Base-by-base conservation (phyloP, 2,888 invertebrate species). In the Muscina levida region DNA sequence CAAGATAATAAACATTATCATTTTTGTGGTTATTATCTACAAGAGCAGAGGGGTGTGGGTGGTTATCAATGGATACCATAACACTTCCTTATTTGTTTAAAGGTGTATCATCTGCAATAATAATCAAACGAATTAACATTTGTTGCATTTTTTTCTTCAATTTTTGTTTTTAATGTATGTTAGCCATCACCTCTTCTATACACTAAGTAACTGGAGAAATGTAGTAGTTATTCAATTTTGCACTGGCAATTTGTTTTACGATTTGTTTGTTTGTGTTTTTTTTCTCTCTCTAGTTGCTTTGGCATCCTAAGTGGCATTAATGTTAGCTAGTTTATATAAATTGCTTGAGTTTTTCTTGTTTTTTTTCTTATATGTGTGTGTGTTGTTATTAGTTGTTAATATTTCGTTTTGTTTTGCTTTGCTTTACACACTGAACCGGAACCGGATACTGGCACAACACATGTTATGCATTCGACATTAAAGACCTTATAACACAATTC, bases 11-110 rank as follows among this genome's bases (percentile, higher is more conserved):
- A 56, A 42, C 31, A 11, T n/a, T n/a, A 68, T 19, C 48, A 44
- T 31, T 56, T 46, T 73, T 26, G 31, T 70, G 5, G 68, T 24
- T n/a, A n/a, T n/a, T n/a, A n/a, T n/a, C n/a, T n/a, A n/a, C n/a
- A n/a, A n/a, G n/a, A n/a, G n/a, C n/a, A n/a, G n/a, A n/a, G n/a
- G n/a, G n/a, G n/a, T n/a, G n/a, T n/a, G n/a, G n/a, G 22, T 10
- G 13, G 44, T 31, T 31, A 3, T 8, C 67, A 78, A 68, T 48
- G 26, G 26, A 57, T 53, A 37, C 46, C 48, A 56, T 24, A 70
- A 59, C 26, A 76, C 78, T 82, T 82, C 82, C 82, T 82, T 76
- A 82, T 79, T 76, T 57, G 59, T 15, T 57, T n/a, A 56, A 67
- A 48, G 74, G 67, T 65, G 67, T 57, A 67, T 57, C 46, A 59